phyloP scores from a whole-genome alignment of 2,888 invertebrate genomes.

The Gastrophysa polygoni region DNA sequence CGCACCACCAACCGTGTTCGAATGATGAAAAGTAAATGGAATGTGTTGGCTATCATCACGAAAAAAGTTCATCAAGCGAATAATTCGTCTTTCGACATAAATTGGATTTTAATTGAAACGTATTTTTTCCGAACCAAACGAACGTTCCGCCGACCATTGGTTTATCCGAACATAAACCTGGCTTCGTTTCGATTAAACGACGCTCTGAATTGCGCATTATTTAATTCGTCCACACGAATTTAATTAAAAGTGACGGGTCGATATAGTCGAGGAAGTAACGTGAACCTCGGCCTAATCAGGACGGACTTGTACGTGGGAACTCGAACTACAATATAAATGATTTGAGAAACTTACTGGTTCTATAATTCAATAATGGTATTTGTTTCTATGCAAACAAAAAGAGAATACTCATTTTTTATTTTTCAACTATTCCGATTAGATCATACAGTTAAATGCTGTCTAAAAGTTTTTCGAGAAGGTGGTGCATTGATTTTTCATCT shows the following conservation, averaged over 20 bases:
- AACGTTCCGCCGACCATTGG: slow-evolving; percentile 10
- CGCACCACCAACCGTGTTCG: too few species aligned
- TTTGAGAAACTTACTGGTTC: too few species aligned
- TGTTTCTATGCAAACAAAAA: too few species aligned
- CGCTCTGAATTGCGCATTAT: slow-evolving; percentile 9
- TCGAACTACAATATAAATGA: too few species aligned
- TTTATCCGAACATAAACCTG: slow-evolving; percentile 17
- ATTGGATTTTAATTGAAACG: neutral
- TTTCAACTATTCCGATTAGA: too few species aligned
- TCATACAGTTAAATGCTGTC: too few species aligned
- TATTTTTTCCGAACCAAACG: slow-evolving; percentile 13
- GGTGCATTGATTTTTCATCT: too few species aligned
- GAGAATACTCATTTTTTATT: too few species aligned
- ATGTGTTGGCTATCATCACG: too few species aligned
- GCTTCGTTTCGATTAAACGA: slow-evolving; percentile 17
- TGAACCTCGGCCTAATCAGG: neutral
- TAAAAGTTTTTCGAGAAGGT: too few species aligned
- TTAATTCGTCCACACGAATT: slow-evolving; percentile 17
- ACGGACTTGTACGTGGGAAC: neutral
- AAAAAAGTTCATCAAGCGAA: neutral
- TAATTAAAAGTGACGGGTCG: slow-evolving; percentile 14
- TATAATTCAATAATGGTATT: too few species aligned
- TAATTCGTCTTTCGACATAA: neutral
- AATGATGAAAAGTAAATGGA: too few species aligned
- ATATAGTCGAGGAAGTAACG: slow-evolving; percentile 5